These are phyloP conservation scores for Tetragnatha versicolor DNA, from an alignment of 1,140 invertebrate genomes.

Conservation along the genomic window DNA sequence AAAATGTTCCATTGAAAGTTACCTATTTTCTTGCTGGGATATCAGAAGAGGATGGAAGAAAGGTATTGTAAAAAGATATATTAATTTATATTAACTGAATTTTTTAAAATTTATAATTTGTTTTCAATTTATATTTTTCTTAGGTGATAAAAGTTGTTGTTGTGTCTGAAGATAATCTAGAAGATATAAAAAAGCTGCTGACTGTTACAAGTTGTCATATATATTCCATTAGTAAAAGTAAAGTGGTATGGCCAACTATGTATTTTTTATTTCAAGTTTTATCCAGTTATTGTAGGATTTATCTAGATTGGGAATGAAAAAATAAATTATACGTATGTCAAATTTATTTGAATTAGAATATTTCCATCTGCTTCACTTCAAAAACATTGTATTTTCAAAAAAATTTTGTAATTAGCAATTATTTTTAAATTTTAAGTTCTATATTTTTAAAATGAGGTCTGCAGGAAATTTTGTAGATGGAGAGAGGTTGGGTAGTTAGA, in stretches of 20 bases:
- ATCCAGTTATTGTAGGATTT: not conserved
- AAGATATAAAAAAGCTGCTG: not conserved
- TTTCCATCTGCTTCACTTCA: not conserved
- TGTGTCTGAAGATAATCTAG: constrained; percentile 12
- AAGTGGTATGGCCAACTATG: not conserved
- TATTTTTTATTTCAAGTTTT: not conserved
- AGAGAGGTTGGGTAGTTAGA: too few relatives aligned
- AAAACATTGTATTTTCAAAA: not conserved
- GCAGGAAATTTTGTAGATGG: too few relatives aligned
- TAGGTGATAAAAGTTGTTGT: not conserved
- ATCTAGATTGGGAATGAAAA: not conserved
- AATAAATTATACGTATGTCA: not conserved
- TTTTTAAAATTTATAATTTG: not conserved
- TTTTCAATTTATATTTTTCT: not conserved
- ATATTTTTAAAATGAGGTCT: too few relatives aligned
- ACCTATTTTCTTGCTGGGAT: constrained; percentile 20
- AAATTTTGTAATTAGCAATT: not conserved
- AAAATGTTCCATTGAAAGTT: not conserved
- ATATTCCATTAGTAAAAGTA: constrained; percentile 20
- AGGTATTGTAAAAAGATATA: not conserved
- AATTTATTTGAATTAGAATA: not conserved
- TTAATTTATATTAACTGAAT: not conserved
- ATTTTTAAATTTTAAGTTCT: too few relatives aligned
- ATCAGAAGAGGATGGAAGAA: not conserved
- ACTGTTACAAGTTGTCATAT: constrained; percentile 8